Base-by-base conservation (phyloP, 1,140 invertebrate genomes). In the Odontomachus brunneus region DNA sequence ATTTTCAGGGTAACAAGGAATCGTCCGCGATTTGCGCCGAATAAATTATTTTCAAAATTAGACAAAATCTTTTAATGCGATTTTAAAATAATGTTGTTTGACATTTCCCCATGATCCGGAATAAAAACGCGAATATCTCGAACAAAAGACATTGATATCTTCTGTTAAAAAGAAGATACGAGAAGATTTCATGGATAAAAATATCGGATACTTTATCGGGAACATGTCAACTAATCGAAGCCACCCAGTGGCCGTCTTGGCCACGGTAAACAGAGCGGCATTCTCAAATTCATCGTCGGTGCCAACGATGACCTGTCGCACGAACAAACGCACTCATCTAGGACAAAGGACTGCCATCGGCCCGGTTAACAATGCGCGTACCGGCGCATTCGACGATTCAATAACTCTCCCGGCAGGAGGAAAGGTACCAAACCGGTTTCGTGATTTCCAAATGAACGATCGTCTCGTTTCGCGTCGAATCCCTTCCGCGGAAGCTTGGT, bases 361-460 rank as follows among this genome's bases (percentile, higher is more conserved):
- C 26, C 59, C 65, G 51, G 12, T 84, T 83, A 74, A 86, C 86
- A 84, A 84, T 87, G 59, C 84, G 33, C 26, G 51, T 38, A 65
- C 53, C 62, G 62, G 65, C 53, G 71, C 72, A 69, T 62, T 71
- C 51, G n/a, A 72, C 44, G 51, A 83, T 86, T 84, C 84, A 69
- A 84, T 83, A 85, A 87, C 59, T 76, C 71, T 72, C 22, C 53
- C 72, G 49, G 19, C 14, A n/a, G 38, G 71, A 24, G 69, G 15
- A 84, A 60, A 84, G 57, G n/a, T 38, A 33, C 14, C 49, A 75
- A 88, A 88, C 86, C 87, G 87, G 84, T 88, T 88, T 87, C 72
- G 26, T 73, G 67, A 88, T 88, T 88, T 88, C 66, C 66, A 85
- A 88, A 88, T 72, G 83, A 88, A 82, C 53, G 60, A 83, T 55